Conservation (phyloP, 2,888 invertebrate species). For the Neocrepidodera transversa region DNA sequence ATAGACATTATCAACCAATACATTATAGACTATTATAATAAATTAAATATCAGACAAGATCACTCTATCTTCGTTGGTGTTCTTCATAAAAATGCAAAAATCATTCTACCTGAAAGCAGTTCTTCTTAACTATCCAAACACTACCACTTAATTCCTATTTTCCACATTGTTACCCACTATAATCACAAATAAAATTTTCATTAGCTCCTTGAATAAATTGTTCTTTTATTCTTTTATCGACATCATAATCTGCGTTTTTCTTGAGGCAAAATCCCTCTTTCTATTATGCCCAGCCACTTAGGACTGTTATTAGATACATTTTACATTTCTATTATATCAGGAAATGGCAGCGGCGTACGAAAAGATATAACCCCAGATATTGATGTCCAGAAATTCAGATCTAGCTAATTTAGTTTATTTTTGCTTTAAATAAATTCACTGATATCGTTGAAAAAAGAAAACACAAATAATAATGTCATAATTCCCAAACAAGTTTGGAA, state of each 20-base stretch:
- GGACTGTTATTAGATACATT: conserved; percentile 6
- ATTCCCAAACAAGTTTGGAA: no score
- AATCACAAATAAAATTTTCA: conserved; percentile 5
- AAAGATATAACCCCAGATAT: no score
- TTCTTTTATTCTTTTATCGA: background rate
- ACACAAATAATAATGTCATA: no score
- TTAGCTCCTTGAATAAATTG: conserved; percentile 8
- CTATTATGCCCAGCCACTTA: background rate
- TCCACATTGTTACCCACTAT: conserved; percentile 8
- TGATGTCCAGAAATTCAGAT: no score
- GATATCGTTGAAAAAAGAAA: no score
- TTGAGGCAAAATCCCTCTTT: conserved; percentile 10
- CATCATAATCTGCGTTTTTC: conserved; percentile 4
- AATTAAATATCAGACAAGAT: no score
- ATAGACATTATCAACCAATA: no score
- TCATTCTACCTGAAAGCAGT: background rate
- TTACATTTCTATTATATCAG: conserved; percentile 8
- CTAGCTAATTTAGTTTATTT: no score
- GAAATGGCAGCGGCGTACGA: background rate
- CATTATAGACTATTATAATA: no score
- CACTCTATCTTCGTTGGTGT: conserved; percentile 2
- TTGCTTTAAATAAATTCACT: no score
- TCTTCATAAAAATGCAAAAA: conserved; percentile 7
- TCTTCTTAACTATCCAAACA: conserved; percentile 2
- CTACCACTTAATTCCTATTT: background rate